A percentile compares a stretch with the other conserved stretches of the same genome.
Conservation (phyloP, 2,797 vertebrate genomes). For the Enteromius mattozi region DNA sequence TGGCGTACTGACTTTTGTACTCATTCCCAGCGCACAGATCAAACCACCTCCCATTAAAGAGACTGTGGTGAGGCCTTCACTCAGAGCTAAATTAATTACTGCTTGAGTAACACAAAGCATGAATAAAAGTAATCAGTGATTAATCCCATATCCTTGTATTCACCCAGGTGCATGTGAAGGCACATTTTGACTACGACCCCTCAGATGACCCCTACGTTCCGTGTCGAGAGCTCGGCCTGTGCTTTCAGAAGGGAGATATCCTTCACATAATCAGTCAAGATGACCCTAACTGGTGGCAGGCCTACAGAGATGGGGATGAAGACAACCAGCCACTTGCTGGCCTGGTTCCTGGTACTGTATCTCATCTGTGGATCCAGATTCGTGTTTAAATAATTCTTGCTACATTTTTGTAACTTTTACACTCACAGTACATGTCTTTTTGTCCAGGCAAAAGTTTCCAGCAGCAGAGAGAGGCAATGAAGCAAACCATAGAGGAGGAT, state of each 20-base stretch:
- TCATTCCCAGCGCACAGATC: slow-evolving; percentile 90
- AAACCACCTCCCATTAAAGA: slow-evolving; percentile 90
- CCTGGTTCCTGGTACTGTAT: slow-evolving; percentile 88
- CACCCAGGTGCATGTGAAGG: slow-evolving; percentile 91
- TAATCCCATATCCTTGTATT: neutral
- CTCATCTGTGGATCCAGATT: neutral
- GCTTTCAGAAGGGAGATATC: slow-evolving; percentile 98
- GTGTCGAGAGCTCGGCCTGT: slow-evolving; percentile 94
- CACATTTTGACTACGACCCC: slow-evolving; percentile 97
- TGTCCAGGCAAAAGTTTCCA: slow-evolving; percentile 93
- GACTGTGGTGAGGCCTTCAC: slow-evolving; percentile 86
- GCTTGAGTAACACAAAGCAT: neutral
- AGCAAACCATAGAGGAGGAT: slow-evolving; percentile 90
- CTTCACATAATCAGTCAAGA: slow-evolving; percentile 98
- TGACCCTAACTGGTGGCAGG: slow-evolving; percentile 99
- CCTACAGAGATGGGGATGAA: slow-evolving; percentile 97
- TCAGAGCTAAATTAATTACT: neutral
- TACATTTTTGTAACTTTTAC: neutral
- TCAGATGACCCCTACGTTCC: slow-evolving; percentile 97
- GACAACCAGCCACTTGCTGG: slow-evolving; percentile 96
- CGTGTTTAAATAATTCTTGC: neutral
- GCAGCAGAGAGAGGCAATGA: slow-evolving; percentile 97
- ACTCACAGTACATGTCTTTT: neutral
- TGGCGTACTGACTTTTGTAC: slow-evolving; percentile 92
- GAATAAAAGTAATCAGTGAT: neutral